These are phyloP conservation scores for Hyperoplus immaculatus DNA, from an alignment of 2,797 vertebrate species.

Conservation along the genomic window DNA sequence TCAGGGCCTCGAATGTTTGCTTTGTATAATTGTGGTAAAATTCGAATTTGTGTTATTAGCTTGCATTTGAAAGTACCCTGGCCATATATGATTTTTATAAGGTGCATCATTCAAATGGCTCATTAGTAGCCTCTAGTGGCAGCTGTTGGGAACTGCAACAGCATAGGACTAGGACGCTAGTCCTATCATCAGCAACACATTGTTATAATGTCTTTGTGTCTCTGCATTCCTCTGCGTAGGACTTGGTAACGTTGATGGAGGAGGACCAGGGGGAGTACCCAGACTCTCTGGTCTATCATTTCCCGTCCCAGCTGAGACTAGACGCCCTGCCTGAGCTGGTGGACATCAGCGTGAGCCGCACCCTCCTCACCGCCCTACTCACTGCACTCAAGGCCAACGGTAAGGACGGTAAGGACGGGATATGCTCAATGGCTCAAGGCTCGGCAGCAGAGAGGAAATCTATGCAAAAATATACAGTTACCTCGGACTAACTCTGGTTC, in stretches of 20 bases:
- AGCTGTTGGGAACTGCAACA: slow-evolving; percentile 14
- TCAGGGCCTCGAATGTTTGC: background rate
- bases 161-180: background rate
- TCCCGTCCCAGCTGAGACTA: slow-evolving; percentile 89
- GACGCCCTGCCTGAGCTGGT: slow-evolving; percentile 86
- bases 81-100: background rate
- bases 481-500: background rate
- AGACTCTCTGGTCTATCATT: slow-evolving; percentile 88
- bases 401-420: slow-evolving; percentile 52
- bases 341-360: slow-evolving; percentile 87
- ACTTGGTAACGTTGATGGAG: slow-evolving; percentile 85
- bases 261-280: slow-evolving; percentile 87
- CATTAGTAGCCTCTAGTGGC: slow-evolving; percentile 34
- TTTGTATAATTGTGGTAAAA: background rate
- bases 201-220: background rate
- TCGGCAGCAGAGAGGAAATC: slow-evolving; percentile 1
- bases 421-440: background rate
- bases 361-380: slow-evolving; percentile 87
- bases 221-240: slow-evolving; percentile 64
- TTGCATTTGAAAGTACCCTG: background rate
- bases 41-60: background rate
- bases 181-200: background rate
- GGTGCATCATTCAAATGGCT: background rate
- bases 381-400: slow-evolving; percentile 89
- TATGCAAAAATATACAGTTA: background rate